phyloP scores from a whole-genome alignment of 2,113 vertebrate genomes.

The Silurus asotus region DNA sequence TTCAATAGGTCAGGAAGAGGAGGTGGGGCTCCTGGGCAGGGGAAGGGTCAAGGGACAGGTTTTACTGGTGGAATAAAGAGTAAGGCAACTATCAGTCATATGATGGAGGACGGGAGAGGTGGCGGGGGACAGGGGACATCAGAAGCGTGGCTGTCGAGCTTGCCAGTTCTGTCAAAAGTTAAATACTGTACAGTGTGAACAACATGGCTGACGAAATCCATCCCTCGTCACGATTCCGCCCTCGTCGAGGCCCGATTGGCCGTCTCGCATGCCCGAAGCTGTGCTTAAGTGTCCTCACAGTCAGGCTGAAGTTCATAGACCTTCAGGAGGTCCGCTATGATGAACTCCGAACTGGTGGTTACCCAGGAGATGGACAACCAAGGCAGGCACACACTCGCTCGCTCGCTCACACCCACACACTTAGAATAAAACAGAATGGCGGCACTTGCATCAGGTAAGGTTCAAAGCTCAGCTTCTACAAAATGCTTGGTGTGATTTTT shows the following conservation, averaged over 20 bases:
- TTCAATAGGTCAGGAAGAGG: neutral
- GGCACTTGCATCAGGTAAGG: constrained; percentile 28
- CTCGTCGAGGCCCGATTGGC: constrained; percentile 19
- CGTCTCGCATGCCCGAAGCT: neutral
- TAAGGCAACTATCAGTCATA: constrained; percentile 78
- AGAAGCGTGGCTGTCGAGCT: neutral
- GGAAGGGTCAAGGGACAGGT: constrained; percentile 3
- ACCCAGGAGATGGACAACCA: constrained; percentile 16
- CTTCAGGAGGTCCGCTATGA: constrained; percentile 49
- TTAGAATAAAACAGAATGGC: constrained; percentile 25
- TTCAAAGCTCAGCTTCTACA: constrained; percentile 16
- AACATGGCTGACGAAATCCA: constrained; percentile 21
- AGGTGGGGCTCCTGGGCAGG: constrained; percentile 15
- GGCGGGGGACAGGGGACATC: constrained; percentile 37
- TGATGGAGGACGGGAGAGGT: constrained; percentile 44
- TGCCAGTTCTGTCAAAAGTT: constrained; percentile 34
- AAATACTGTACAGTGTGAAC: constrained; percentile 43
- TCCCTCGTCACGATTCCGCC: constrained; percentile 1
- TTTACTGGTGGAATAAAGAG: constrained; percentile 55
- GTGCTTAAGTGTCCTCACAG: constrained; percentile 19
- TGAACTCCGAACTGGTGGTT: constrained; percentile 6
- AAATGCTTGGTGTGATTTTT: constrained; percentile 28
- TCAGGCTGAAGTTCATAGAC: constrained; percentile 51
- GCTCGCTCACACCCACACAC: too few species aligned
- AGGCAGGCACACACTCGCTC: neutral